Conservation (phyloP, 2,797 vertebrate genomes). For the Peromyscus aztecus region DNA sequence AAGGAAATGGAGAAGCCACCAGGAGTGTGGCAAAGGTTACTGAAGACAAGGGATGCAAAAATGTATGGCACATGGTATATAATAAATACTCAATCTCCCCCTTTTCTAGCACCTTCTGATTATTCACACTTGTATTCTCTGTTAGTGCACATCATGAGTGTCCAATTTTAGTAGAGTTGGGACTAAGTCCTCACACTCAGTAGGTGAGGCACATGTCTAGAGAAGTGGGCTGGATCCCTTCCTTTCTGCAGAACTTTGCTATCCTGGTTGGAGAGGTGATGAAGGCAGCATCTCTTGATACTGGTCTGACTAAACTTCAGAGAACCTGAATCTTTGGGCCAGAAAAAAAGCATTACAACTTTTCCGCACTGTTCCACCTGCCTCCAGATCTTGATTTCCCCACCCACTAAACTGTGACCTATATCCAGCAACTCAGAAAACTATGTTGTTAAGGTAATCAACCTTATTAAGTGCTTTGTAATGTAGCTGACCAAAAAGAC, state of each 20-base stretch:
- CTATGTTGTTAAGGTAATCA: background rate
- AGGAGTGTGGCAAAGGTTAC: background rate
- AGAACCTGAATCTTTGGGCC: background rate
- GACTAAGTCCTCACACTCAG: background rate
- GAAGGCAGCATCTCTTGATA: background rate
- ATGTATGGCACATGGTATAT: background rate
- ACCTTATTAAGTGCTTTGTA: slow-evolving; percentile 29
- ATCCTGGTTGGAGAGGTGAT: background rate
- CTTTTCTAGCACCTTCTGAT: background rate
- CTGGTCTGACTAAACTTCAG: background rate
- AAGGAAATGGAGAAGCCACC: background rate
- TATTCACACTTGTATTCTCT: background rate
- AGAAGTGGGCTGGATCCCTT: background rate
- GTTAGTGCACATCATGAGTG: background rate
- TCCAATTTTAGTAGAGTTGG: background rate
- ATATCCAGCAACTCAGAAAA: background rate
- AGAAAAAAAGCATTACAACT: background rate
- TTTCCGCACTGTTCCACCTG: background rate
- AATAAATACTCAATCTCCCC: too few relatives aligned
- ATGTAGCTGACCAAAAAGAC: background rate
- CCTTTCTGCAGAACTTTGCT: background rate
- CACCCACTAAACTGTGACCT: background rate
- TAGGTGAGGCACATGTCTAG: background rate
- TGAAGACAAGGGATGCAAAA: background rate
- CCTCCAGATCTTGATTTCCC: slow-evolving; percentile 12